Percentiles rank a stretch among this genome's conserved stretches.
Evolutionary conservation across 2,113 vertebrate species (phyloP).

Genomic region (Arizona elegans): DNA sequence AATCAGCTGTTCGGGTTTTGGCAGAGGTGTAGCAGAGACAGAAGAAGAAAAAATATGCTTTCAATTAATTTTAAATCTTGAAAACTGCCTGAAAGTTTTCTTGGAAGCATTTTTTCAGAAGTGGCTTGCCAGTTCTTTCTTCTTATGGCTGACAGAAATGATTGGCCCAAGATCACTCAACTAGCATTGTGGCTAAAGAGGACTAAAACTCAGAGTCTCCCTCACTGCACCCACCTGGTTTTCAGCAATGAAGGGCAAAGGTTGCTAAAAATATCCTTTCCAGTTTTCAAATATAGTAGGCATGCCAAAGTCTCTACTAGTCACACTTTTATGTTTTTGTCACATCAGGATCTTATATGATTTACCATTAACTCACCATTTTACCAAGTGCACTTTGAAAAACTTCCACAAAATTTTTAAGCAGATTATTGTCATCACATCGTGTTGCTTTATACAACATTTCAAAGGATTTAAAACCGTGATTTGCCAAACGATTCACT

Average conservation of each 20-base stretch:
- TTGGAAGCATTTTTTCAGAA: neutral
- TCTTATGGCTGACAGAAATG: neutral
- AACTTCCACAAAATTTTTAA: slow-evolving; percentile 85
- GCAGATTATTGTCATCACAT: slow-evolving; percentile 84
- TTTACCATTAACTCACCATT: slow-evolving; percentile 77
- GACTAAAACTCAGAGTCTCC: neutral
- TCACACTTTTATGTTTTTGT: neutral
- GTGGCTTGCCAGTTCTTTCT: neutral
- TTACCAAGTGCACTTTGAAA: slow-evolving; percentile 86
- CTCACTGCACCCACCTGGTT: neutral
- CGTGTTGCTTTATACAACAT: slow-evolving; percentile 92
- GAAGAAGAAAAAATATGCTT: neutral
- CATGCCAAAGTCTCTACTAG: accelerated
- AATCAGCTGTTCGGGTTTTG: neutral
- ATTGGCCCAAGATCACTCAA: neutral
- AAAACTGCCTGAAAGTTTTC: neutral
- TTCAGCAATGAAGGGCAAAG: neutral
- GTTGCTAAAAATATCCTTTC: neutral
- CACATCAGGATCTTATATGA: neutral
- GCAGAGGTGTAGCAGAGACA: neutral
- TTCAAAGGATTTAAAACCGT: slow-evolving; percentile 94
- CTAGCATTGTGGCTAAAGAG: neutral
- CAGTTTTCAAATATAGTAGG: neutral
- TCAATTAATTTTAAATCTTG: slow-evolving; percentile 4
- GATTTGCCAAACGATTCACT: slow-evolving; percentile 95